Conservation (phyloP, 23 tunicate genomes). For the Aplidium turbinatum region DNA sequence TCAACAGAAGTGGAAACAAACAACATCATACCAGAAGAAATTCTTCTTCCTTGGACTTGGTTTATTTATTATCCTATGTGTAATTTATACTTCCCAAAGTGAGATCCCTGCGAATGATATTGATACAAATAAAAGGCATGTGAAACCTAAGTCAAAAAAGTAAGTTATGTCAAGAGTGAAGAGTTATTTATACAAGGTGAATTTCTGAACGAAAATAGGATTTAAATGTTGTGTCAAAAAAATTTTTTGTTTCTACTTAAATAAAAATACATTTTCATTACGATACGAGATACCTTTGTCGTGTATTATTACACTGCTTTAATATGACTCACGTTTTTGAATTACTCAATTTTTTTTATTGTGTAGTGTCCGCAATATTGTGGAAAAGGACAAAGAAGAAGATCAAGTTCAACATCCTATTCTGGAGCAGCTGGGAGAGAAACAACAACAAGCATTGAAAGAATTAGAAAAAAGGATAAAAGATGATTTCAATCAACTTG, state of each 20-base stretch:
- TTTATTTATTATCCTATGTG: conserved; percentile 3
- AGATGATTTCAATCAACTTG: conserved; percentile 49
- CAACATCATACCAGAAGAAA: conserved; percentile 33
- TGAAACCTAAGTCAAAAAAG: conserved; percentile 1
- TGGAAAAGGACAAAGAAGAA: conserved; percentile 5
- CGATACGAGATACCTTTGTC: no score
- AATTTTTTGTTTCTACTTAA: no score
- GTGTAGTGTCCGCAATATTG: background rate
- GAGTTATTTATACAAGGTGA: background rate
- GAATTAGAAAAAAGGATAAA: conserved; percentile 59
- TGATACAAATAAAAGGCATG: background rate
- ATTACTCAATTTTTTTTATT: background rate
- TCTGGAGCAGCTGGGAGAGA: conserved; percentile 59
- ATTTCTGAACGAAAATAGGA: background rate
- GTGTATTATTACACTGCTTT: no score
- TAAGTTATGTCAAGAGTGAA: background rate
- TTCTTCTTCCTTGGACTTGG: background rate
- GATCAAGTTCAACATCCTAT: conserved; percentile 23
- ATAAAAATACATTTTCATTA: no score
- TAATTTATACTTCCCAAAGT: background rate
- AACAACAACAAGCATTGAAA: conserved; percentile 45
- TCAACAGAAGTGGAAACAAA: conserved; percentile 41
- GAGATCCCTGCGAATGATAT: background rate
- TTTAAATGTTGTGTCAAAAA: no score
- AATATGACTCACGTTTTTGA: no score